Percentiles rank a stretch among this genome's conserved stretches.
Conservation (phyloP, 2,797 vertebrate species). For the Xenopus petersii region DNA sequence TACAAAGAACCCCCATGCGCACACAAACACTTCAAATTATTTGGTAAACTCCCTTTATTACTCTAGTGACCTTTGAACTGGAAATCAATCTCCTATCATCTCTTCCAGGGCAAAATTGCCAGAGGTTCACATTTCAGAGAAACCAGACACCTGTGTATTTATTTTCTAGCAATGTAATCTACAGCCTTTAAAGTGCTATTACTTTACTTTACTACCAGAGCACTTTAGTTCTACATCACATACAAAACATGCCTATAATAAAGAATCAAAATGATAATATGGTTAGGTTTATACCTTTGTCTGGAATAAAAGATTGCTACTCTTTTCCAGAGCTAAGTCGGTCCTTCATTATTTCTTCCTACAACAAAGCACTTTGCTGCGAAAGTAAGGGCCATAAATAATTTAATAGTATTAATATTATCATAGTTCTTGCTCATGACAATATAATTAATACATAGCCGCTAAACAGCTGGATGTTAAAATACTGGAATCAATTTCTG, state of each 20-base stretch:
- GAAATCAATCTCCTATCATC: constrained; percentile 32
- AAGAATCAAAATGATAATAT: too few relatives aligned
- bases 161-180: constrained; percentile 49
- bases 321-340: constrained; percentile 6
- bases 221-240: background rate
- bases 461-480: too few relatives aligned
- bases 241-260: too few relatives aligned
- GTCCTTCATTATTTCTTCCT: constrained; percentile 13
- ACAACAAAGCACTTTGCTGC: constrained; percentile 28
- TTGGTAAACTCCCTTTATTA: background rate
- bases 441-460: background rate
- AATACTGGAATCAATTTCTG: too few relatives aligned
- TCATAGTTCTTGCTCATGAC: constrained; percentile 9
- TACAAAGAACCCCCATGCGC: too few relatives aligned
- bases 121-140: constrained; percentile 57
- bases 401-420: constrained; percentile 14
- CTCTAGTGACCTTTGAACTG: constrained; percentile 34
- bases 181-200: constrained; percentile 26
- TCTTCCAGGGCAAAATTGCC: constrained; percentile 12
- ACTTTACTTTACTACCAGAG: background rate
- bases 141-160: constrained; percentile 57
- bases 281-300: background rate
- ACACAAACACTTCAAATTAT: background rate
- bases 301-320: background rate
- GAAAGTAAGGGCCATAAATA: constrained; percentile 22